Evolutionary conservation across 1,140 invertebrate species (phyloP).

Genomic region (Drosophila punjabiensis): DNA sequence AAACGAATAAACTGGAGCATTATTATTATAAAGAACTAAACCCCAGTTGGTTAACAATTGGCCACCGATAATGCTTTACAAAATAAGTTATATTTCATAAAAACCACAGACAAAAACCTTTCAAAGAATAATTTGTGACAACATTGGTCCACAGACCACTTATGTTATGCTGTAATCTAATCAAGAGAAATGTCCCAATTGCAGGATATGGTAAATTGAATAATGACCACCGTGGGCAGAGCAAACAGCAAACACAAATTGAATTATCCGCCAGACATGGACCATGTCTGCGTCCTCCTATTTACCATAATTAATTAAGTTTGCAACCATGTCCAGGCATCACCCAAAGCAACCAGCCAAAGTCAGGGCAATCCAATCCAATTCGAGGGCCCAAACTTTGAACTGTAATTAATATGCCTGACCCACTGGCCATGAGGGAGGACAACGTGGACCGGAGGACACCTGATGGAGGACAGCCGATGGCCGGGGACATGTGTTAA

Average conservation of each 20-base stretch:
- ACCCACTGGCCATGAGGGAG: constrained; percentile 16
- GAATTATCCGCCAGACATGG: constrained; percentile 20
- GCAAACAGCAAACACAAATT: constrained; percentile 35
- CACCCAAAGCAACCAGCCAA: constrained; percentile 30
- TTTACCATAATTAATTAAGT: constrained; percentile 57
- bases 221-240: constrained; percentile 22
- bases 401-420: constrained; percentile 63
- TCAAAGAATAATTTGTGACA: neutral
- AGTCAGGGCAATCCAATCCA: constrained; percentile 54
- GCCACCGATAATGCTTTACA: too few relatives aligned
- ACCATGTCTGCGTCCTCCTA: constrained; percentile 3
- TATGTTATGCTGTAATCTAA: constrained; percentile 21
- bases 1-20: neutral
- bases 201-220: constrained; percentile 34
- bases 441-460: neutral
- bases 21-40: neutral
- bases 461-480: neutral
- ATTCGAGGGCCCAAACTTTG: constrained; percentile 52
- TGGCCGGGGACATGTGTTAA: constrained; percentile 24
- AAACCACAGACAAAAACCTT: neutral
- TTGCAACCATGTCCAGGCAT: constrained; percentile 21
- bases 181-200: constrained; percentile 21
- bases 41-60: neutral
- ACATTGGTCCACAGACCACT: neutral
- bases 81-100: neutral